phyloP scores from a whole-genome alignment of 2,888 invertebrate genomes.

The Tyria jacobaeae region DNA sequence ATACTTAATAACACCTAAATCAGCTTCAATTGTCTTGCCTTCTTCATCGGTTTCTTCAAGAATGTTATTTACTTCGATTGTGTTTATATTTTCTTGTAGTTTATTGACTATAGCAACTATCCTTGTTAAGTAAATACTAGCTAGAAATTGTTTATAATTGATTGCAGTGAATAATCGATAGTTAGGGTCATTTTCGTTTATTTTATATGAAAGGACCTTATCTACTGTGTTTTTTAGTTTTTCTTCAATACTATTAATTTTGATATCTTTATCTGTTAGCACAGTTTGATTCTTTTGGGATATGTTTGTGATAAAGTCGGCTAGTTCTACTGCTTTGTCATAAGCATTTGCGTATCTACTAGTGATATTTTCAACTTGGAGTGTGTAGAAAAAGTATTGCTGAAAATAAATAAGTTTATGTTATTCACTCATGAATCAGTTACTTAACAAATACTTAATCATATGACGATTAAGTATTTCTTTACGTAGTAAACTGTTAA shows the following conservation, averaged over 20 bases:
- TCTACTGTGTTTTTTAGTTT: constrained; percentile 67
- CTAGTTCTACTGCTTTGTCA: constrained; percentile 58
- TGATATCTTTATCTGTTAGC: constrained; percentile 52
- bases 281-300: constrained; percentile 58
- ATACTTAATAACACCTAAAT: constrained; percentile 61
- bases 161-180: constrained; percentile 67
- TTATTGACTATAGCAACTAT: constrained; percentile 69
- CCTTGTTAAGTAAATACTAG: constrained; percentile 70
- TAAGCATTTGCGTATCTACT: constrained; percentile 71
- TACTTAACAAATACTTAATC: too few species aligned
- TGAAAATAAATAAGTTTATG: constrained; percentile 51
- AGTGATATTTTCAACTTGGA: constrained; percentile 62
- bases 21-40: constrained; percentile 52
- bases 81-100: constrained; percentile 57
- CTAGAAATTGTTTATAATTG: constrained; percentile 66
- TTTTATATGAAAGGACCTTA: constrained; percentile 62
- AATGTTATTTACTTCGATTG: constrained; percentile 50
- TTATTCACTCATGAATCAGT: background rate
- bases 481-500: too few species aligned
- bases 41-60: constrained; percentile 53
- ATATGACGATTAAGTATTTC: too few species aligned
- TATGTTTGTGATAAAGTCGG: constrained; percentile 56
- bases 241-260: constrained; percentile 57
- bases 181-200: constrained; percentile 59
- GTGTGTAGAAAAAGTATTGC: constrained; percentile 77